Evolutionary conservation across 2,888 invertebrate species (phyloP), one percentile per base, ranked within the genome.

Genomic region (Drosophila sordidula): DNA sequence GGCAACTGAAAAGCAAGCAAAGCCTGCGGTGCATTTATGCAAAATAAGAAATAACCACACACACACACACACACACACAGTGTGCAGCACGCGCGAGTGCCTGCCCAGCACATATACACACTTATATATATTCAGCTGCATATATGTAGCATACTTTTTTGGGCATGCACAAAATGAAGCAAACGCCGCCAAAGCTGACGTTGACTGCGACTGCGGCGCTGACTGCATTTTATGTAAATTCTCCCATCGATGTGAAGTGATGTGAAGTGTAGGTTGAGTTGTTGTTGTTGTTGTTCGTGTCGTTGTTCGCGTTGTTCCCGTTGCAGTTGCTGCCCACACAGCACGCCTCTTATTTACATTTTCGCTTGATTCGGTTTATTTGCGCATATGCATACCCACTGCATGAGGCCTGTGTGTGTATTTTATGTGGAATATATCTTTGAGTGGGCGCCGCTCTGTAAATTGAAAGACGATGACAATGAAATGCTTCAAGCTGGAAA

Each of bases 11-110:
- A 75, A 82, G 83, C 83, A 78, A 83, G 87, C 80, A 68, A 71
- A 75, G 83, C 80, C 89, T 87, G 87, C 69, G 87, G 86, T 89
- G 80, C 87, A 86, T 87, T 87, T 89, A 87, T 89, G 89, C 87
- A 85, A 85, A 85, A 85, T 87, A 86, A 89, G 85, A 86, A 86
- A 87, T 87, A 89, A 83, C 87, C 68, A 68, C 46, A 71, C 54
- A 70, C 51, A 54, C 45, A 71, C 54, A 70, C 51, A 54, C 45
- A 22, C 25, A 47, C 54, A 38, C 12, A 29, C 18, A 39, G 14
- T 36, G 52, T 36, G 44, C 51, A 69, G 58, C 58, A 63, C 66
- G 77, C 65, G 82, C 81, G 65, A 70, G 56, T 62, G 72, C 47
- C 52, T 65, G 62, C 44, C 65, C 66, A 57, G 70, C 44, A 9